Evolutionary conservation across 2,113 vertebrate species (phyloP), one percentile per base, ranked within the genome.

Genomic region (Nycticebus coucang): DNA sequence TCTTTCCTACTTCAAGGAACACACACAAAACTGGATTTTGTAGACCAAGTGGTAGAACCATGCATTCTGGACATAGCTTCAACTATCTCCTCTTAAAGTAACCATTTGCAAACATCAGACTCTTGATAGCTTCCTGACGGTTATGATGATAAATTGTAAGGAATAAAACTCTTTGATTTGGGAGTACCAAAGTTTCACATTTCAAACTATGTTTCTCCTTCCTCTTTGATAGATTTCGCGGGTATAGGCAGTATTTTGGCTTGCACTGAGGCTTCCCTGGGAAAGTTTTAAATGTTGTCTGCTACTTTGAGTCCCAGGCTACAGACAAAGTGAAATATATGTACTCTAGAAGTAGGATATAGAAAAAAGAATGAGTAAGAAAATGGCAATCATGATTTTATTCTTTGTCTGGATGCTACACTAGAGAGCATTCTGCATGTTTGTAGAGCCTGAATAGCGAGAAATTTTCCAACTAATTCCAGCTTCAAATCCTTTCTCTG

Each of bases 251-350:
- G 57, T 59, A 78, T 90, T 79, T 97, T 80, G 83, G 53, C 35
- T 97, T 94, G 92, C 50, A 88, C 26, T 96, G 91, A 96, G 81
- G 83, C 92, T 94, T 97, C 96, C 89, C 88, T 93, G 96, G 93
- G 60, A 69, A 77, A 78, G 17, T 97, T 92, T 85, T 87, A 93
- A 97, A 75, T 83, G n/a, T 96, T 95, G 91, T 88, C 85, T 91
- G 69, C 55, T 81, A 89, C 69, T 96, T 92, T 59, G 35, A 68
- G 55, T 93, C 33, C 84, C 21, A 69, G 64, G 18, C 13, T 83
- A 64, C 28, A 71, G 24, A 11, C 86, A 28, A 22, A 81, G 68
- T 68, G 59, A 68, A 78, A 6, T 88, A 50, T 89, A 85, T 93
- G 57, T 72, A 21, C 7, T 80, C 13, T 33, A 59, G 5, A 85